These are phyloP conservation scores for Esox lucius DNA, from an alignment of 2,797 vertebrate species.

Conservation along the genomic window DNA sequence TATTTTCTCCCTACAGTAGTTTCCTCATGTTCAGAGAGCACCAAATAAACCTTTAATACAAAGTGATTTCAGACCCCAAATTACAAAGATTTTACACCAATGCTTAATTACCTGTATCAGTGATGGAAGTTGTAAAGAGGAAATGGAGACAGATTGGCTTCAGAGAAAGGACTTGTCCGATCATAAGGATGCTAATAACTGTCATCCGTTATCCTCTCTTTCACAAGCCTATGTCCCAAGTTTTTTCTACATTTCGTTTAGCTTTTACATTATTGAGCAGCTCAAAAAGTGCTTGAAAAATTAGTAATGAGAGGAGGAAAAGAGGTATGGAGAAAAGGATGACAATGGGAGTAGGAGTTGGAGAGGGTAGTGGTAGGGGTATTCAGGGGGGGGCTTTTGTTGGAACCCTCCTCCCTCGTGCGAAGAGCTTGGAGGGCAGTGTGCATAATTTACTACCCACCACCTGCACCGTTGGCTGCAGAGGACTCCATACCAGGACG, in stretches of 20 bases:
- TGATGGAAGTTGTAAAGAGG: constrained; percentile 8
- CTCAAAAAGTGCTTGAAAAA: constrained; percentile 37
- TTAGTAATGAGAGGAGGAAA: constrained; percentile 30
- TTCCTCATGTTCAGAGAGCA: constrained; percentile 41
- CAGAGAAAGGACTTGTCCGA: constrained; percentile 23
- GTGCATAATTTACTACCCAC: constrained; percentile 72
- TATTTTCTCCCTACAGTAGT: constrained; percentile 40
- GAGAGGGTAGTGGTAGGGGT: not conserved
- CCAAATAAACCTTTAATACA: constrained; percentile 29
- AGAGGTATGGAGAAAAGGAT: not conserved
- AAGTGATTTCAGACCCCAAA: constrained; percentile 57
- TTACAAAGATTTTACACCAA: constrained; percentile 63
- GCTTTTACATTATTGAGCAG: constrained; percentile 46
- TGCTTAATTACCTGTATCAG: constrained; percentile 59
- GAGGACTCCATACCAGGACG: constrained; percentile 62
- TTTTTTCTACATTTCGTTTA: constrained; percentile 15
- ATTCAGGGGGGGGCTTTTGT: not conserved
- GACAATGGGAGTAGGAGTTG: not conserved
- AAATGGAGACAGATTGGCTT: constrained; percentile 21
- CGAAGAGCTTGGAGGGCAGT: constrained; percentile 60
- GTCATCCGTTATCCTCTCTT: not conserved
- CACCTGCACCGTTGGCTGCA: constrained; percentile 65
- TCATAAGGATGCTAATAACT: not conserved
- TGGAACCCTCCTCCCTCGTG: constrained; percentile 17
- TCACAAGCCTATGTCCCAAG: not conserved